phyloP scores from a whole-genome alignment of 2,797 vertebrate species.

The Pseudomugil gertrudae region DNA sequence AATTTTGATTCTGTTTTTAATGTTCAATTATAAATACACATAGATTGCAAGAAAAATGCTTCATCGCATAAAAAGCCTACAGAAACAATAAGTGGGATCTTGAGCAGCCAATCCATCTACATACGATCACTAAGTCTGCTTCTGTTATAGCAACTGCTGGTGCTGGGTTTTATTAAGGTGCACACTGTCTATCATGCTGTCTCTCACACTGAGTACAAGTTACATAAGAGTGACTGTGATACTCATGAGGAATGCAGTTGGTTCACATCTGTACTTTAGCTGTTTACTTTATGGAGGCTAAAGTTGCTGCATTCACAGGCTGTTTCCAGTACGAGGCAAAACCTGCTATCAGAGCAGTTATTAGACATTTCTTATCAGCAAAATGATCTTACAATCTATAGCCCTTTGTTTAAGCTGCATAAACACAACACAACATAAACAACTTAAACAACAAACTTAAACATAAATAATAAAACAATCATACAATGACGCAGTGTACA shows the following conservation, averaged over 20 bases:
- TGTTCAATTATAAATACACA: background rate
- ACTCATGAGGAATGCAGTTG: slow-evolving; percentile 9
- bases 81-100: too few relatives aligned
- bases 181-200: background rate
- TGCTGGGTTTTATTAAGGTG: slow-evolving; percentile 4
- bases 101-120: background rate
- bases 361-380: too few relatives aligned
- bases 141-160: background rate
- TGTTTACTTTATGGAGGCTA: slow-evolving; percentile 3
- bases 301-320: background rate
- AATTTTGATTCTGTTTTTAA: background rate
- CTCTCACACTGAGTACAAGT: slow-evolving; percentile 5
- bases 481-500: too few relatives aligned
- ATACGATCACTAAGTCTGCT: background rate
- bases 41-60: background rate
- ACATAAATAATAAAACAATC: too few relatives aligned
- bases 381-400: too few relatives aligned
- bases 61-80: background rate
- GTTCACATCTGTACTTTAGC: slow-evolving; percentile 4
- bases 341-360: background rate
- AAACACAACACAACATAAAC: background rate
- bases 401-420: too few relatives aligned
- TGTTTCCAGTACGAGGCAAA: background rate
- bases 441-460: too few relatives aligned
- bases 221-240: slow-evolving; percentile 25